Percentiles rank a stretch among this genome's conserved stretches.
These are phyloP conservation scores for Wasmannia auropunctata DNA, from an alignment of 1,140 invertebrate species.

Conservation along the genomic window DNA sequence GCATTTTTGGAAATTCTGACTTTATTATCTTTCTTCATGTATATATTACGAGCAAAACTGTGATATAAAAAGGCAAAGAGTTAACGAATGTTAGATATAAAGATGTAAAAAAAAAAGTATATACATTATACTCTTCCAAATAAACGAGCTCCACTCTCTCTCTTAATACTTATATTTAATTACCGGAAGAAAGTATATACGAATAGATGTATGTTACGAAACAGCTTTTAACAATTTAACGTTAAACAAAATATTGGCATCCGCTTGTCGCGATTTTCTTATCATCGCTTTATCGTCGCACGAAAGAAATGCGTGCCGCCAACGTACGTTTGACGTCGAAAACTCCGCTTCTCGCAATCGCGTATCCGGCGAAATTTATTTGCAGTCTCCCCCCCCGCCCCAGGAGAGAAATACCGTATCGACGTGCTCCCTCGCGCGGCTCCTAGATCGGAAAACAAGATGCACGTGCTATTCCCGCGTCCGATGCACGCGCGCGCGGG, in stretches of 20 bases:
- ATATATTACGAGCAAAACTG: not conserved
- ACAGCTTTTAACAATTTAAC: not conserved
- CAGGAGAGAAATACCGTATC: constrained; percentile 34
- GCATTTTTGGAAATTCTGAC: not conserved
- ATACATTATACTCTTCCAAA: not conserved
- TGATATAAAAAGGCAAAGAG: not conserved
- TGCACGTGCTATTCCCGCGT: constrained; percentile 69
- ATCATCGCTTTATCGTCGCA: not conserved
- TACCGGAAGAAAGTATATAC: not conserved
- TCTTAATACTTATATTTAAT: not conserved
- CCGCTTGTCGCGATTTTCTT: not conserved
- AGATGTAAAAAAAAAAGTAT: not conserved
- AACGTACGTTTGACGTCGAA: not conserved
- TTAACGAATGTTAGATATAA: not conserved
- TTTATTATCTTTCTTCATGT: not conserved
- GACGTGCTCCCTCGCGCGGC: constrained; percentile 53
- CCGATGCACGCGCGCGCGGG: constrained; percentile 63
- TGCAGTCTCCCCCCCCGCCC: constrained; percentile 4
- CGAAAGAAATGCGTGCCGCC: not conserved
- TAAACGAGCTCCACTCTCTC: not conserved
- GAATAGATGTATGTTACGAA: not conserved
- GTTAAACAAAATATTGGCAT: not conserved
- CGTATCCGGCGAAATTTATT: constrained; percentile 60
- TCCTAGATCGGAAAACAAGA: constrained; percentile 68
- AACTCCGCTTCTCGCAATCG: constrained; percentile 5